These are phyloP conservation scores for Chiloscyllium punctatum DNA, from an alignment of 2,797 vertebrate species.

Conservation along the genomic window DNA sequence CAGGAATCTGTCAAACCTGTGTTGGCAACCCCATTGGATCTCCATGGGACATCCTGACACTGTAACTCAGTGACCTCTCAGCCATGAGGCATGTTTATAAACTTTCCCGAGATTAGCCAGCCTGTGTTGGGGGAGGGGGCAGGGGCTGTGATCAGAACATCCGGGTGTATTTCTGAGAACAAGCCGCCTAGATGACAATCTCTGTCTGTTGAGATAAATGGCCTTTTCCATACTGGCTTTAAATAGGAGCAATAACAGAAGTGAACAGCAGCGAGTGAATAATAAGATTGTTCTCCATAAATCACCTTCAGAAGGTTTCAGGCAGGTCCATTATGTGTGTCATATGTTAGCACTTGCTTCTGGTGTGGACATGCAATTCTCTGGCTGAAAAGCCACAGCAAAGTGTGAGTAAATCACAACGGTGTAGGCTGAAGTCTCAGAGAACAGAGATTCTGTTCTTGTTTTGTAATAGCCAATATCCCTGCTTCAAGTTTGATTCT, in stretches of 20 bases:
- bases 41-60: slow-evolving; percentile 21
- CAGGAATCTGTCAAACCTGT: neutral
- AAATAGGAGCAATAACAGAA: slow-evolving; percentile 52
- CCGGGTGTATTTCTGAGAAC: slow-evolving; percentile 48
- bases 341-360: slow-evolving; percentile 46
- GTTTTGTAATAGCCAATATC: slow-evolving; percentile 34
- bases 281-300: slow-evolving; percentile 58
- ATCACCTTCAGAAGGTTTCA: slow-evolving; percentile 50
- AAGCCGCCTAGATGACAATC: slow-evolving; percentile 48
- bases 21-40: neutral
- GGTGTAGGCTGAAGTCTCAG: slow-evolving; percentile 41
- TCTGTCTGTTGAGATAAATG: slow-evolving; percentile 54
- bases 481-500: neutral
- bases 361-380: slow-evolving; percentile 47
- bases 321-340: slow-evolving; percentile 50
- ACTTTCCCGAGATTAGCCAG: slow-evolving; percentile 43
- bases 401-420: slow-evolving; percentile 46
- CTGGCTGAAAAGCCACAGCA: neutral
- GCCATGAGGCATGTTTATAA: slow-evolving; percentile 43
- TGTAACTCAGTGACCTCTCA: slow-evolving; percentile 25
- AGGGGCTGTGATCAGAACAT: slow-evolving; percentile 45
- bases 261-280: slow-evolving; percentile 53
- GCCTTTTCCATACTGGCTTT: slow-evolving; percentile 51
- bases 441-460: slow-evolving; percentile 40
- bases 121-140: neutral